A percentile compares a stretch with the other conserved stretches of the same genome.
These are phyloP conservation scores for Oligia fasciuncula DNA, from an alignment of 2,888 invertebrate species.

Conservation along the genomic window DNA sequence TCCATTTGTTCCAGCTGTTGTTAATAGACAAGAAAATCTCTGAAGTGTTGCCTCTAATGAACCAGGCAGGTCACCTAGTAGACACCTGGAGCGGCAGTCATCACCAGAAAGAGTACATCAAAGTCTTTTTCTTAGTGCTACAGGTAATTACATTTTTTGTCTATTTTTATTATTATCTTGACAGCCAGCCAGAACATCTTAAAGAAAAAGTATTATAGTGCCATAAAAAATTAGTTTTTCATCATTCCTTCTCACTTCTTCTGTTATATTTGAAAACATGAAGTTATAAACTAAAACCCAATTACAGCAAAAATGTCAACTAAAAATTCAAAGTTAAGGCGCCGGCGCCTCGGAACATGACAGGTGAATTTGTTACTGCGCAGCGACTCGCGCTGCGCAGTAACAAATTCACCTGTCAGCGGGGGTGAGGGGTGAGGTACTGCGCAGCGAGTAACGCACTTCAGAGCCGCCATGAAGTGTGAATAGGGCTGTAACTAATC, in stretches of 20 bases:
- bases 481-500: background rate
- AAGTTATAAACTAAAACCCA: background rate
- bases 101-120: slow-evolving; percentile 98
- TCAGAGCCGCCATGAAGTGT: background rate
- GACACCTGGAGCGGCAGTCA: slow-evolving; percentile 97
- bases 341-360: background rate
- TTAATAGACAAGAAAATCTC: slow-evolving; percentile 97
- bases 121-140: slow-evolving; percentile 98
- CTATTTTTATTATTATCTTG: background rate
- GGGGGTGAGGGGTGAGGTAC: background rate
- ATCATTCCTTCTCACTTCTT: background rate
- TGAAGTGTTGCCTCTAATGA: slow-evolving; percentile 97
- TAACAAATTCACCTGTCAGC: background rate
- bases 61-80: slow-evolving; percentile 96
- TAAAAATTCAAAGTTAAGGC: background rate
- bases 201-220: background rate
- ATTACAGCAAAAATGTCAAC: background rate
- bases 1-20: slow-evolving; percentile 92
- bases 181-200: background rate
- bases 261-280: background rate
- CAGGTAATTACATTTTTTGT: slow-evolving; percentile 89
- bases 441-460: background rate
- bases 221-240: background rate
- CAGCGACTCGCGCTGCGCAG: background rate
- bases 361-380: too few species aligned